Evolutionary conservation across 2,888 invertebrate genomes (phyloP).

Genomic region (Ochropleura plecta): DNA sequence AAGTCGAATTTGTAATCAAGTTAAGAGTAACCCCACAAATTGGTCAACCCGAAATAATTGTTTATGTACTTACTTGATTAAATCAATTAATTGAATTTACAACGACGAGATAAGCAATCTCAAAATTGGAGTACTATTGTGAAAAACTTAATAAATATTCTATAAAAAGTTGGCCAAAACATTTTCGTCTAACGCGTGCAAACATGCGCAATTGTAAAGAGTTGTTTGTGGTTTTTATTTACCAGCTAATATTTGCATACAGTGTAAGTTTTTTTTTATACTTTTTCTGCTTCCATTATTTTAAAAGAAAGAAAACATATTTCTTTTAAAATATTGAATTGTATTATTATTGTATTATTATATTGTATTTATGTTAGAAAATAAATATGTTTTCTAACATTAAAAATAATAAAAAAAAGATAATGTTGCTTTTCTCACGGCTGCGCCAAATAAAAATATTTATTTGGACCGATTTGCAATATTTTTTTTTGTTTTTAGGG

Average conservation of each 20-base stretch:
- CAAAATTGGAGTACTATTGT: constrained; percentile 15
- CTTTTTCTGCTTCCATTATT: neutral
- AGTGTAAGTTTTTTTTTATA: constrained; percentile 24
- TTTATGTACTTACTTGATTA: neutral
- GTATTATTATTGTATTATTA: too few species aligned
- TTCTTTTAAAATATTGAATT: too few species aligned
- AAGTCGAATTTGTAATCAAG: constrained; percentile 9
- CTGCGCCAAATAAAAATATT: too few species aligned
- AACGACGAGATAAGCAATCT: constrained; percentile 19
- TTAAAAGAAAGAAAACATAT: too few species aligned
- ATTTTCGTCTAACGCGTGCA: neutral
- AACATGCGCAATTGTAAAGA: neutral
- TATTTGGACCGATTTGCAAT: too few species aligned
- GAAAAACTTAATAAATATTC: constrained; percentile 12
- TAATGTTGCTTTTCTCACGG: too few species aligned
- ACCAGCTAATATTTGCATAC: neutral
- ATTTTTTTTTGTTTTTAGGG: too few species aligned
- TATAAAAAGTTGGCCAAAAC: neutral
- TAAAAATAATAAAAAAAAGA: too few species aligned
- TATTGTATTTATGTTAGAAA: too few species aligned
- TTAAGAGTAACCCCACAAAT: constrained; percentile 9
- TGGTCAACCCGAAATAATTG: neutral
- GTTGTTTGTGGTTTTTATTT: neutral
- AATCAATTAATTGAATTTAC: constrained; percentile 15
- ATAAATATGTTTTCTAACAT: too few species aligned